Conservation (phyloP, 2,888 invertebrate genomes). For the Orchesellides sinensis region DNA sequence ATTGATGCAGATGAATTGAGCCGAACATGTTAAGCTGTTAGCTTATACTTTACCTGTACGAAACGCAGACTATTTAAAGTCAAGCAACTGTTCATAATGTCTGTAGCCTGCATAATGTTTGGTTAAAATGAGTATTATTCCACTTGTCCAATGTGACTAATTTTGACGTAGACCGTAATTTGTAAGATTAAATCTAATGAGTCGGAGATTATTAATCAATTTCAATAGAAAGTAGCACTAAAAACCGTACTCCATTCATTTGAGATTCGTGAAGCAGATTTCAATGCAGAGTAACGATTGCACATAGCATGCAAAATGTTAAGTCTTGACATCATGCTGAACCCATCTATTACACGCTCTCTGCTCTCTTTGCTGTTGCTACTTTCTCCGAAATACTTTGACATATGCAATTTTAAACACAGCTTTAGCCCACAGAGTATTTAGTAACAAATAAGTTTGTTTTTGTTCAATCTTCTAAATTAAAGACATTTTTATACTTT, state of each 20-base stretch:
- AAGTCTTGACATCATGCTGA: background rate
- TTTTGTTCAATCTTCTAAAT: too few species aligned
- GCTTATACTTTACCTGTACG: background rate
- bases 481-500: too few species aligned
- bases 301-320: background rate
- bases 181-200: background rate
- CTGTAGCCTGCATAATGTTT: too few species aligned
- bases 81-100: constrained; percentile 1
- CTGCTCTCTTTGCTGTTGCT: background rate
- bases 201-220: background rate
- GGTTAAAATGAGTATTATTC: background rate
- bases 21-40: constrained; percentile 2
- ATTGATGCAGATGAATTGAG: constrained; percentile 9
- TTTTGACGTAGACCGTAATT: background rate
- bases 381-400: background rate
- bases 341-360: background rate
- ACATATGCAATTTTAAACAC: background rate
- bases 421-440: background rate
- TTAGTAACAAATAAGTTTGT: background rate
- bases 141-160: background rate
- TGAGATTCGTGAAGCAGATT: background rate
- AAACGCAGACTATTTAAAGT: background rate
- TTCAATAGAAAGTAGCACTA: constrained; percentile 4
- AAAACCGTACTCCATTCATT: background rate
- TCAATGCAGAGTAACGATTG: background rate